Evolutionary conservation across 2,888 invertebrate genomes (phyloP).

Genomic region (Drosophila rubida): DNA sequence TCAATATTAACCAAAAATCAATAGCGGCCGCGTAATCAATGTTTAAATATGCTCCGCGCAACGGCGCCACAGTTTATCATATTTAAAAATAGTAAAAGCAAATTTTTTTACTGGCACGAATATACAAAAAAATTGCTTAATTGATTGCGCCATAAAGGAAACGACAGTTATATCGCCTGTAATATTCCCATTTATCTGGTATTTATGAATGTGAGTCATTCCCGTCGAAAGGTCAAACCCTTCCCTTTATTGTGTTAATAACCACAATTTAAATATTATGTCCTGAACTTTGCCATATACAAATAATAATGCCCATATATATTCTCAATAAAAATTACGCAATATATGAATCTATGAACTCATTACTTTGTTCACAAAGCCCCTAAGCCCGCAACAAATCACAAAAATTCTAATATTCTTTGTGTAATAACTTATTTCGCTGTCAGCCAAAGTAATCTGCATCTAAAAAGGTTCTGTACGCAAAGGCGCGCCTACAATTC

Average conservation of each 20-base stretch:
- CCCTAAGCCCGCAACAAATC: not conserved
- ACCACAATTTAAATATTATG: constrained; percentile 9
- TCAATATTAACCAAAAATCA: constrained; percentile 51
- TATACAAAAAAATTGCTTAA: not conserved
- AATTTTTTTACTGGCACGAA: constrained; percentile 1
- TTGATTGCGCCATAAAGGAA: not conserved
- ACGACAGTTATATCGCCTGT: not conserved
- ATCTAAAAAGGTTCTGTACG: constrained; percentile 19
- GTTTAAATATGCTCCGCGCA: constrained; percentile 39
- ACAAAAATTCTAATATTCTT: constrained; percentile 8
- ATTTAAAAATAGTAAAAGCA: not conserved
- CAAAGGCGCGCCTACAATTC: constrained; percentile 20
- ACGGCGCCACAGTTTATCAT: constrained; percentile 6
- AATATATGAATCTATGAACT: constrained; percentile 17
- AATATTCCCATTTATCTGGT: not conserved
- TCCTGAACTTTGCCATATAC: not conserved
- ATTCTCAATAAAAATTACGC: constrained; percentile 29
- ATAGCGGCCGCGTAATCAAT: constrained; percentile 53
- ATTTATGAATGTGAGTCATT: constrained; percentile 1
- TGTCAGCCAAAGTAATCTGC: constrained; percentile 26
- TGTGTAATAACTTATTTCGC: constrained; percentile 35
- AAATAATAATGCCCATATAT: constrained; percentile 8
- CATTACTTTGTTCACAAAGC: constrained; percentile 12
- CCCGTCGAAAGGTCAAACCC: constrained; percentile 25
- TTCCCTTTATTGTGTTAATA: not conserved